A percentile compares a stretch with the other conserved stretches of the same genome.
Conservation (phyloP, 2,797 vertebrate species). For the Crax fasciolata region DNA sequence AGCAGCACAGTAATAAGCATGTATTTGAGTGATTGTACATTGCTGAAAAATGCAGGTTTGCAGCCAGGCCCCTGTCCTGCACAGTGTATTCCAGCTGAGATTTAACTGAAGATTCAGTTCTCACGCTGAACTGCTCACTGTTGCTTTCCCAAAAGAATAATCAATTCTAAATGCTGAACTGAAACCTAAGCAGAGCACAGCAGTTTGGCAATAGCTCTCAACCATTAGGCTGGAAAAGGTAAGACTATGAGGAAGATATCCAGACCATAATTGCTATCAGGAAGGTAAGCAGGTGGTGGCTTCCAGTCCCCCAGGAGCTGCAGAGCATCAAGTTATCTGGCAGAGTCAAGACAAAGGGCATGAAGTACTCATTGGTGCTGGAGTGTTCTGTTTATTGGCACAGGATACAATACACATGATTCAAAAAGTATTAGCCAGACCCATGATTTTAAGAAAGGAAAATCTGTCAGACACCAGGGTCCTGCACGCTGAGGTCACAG, state of each 20-base stretch:
- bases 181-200: not conserved
- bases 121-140: not conserved
- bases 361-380: not conserved
- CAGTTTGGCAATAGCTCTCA: not conserved
- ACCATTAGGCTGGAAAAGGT: not conserved
- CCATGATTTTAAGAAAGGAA: accelerated
- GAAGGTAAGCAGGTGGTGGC: not conserved
- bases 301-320: not conserved
- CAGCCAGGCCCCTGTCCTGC: not conserved
- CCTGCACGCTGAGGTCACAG: not conserved
- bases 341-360: not conserved
- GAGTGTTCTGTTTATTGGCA: not conserved
- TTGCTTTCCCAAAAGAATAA: not conserved
- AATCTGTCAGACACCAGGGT: accelerated
- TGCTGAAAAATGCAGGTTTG: not conserved
- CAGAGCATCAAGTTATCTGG: not conserved
- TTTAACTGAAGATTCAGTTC: not conserved
- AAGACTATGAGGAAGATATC: not conserved
- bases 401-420: not conserved
- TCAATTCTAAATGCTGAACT: not conserved
- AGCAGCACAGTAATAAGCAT: not conserved
- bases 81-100: accelerated
- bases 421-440: not conserved
- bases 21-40: not conserved
- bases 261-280: not conserved